Evolutionary conservation across 2,888 invertebrate genomes (phyloP).

Genomic region (Hemicrepidius hirtus): DNA sequence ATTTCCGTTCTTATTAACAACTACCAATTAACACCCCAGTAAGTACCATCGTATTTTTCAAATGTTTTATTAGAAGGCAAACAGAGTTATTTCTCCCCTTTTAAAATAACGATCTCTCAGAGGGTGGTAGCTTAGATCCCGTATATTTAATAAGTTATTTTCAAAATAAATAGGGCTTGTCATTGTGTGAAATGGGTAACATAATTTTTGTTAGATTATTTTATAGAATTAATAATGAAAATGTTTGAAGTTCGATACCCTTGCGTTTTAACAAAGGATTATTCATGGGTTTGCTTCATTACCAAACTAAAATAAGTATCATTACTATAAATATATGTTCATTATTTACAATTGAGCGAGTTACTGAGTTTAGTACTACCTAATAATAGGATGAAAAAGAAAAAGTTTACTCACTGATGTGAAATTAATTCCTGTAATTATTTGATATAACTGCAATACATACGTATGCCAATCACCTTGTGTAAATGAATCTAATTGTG

Average conservation of each 20-base stretch:
- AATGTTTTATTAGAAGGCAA: constrained; percentile 30
- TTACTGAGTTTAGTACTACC: not conserved
- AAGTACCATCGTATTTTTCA: constrained; percentile 14
- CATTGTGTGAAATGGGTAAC: not conserved
- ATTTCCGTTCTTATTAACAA: constrained; percentile 40
- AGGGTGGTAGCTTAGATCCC: constrained; percentile 25
- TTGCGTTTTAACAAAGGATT: too few relatives aligned
- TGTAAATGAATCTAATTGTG: too few relatives aligned
- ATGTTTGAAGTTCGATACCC: too few relatives aligned
- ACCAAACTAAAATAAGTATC: constrained; percentile 9
- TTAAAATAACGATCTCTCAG: not conserved
- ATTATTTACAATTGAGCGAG: not conserved
- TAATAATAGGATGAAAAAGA: too few relatives aligned
- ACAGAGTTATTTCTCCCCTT: constrained; percentile 18
- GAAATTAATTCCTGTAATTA: too few relatives aligned
- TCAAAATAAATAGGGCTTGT: not conserved
- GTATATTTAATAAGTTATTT: constrained; percentile 8
- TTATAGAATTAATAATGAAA: too few relatives aligned
- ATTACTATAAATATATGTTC: constrained; percentile 9
- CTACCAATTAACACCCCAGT: constrained; percentile 33
- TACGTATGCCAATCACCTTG: too few relatives aligned
- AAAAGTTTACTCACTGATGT: too few relatives aligned
- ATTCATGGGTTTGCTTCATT: not conserved
- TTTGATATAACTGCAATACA: too few relatives aligned
- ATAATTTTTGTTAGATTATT: not conserved